Percentiles rank a stretch among this genome's conserved stretches.
These are phyloP conservation scores for Oxyruncus cristatus DNA, from an alignment of 2,113 vertebrate species.

Conservation along the genomic window DNA sequence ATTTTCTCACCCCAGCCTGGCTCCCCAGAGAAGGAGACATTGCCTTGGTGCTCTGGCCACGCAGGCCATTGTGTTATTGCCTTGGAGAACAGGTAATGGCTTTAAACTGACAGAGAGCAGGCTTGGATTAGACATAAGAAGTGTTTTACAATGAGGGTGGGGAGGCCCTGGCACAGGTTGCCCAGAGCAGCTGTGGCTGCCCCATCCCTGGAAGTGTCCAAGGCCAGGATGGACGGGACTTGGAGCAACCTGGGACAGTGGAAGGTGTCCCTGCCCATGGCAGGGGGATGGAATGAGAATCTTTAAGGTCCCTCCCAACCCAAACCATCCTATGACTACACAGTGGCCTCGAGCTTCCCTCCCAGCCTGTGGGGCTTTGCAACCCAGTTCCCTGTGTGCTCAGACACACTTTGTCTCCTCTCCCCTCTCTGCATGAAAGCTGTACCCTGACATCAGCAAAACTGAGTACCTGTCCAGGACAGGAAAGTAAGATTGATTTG, in stretches of 20 bases:
- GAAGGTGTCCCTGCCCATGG: neutral
- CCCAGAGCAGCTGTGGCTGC: neutral
- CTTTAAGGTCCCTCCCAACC: neutral
- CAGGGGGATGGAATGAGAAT: neutral
- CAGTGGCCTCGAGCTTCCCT: neutral
- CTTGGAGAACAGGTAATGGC: neutral
- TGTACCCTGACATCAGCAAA: neutral
- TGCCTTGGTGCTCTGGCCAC: neutral
- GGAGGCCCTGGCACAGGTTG: neutral
- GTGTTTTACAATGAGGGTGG: neutral
- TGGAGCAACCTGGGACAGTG: neutral
- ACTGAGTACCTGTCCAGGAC: neutral
- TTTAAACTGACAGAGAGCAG: neutral
- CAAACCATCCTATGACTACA: neutral
- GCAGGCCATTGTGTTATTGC: neutral
- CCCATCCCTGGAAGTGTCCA: neutral
- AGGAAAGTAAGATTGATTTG: slow-evolving; percentile 18
- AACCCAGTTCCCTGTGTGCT: accelerated
- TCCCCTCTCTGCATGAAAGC: neutral
- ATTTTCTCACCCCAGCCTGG: neutral
- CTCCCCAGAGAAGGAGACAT: neutral
- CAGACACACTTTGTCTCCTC: neutral
- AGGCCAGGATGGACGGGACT: neutral
- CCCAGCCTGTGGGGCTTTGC: neutral
- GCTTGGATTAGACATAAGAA: neutral